Evolutionary conservation across 2,888 invertebrate species (phyloP).

Genomic region (Barypeithes pellucidus): DNA sequence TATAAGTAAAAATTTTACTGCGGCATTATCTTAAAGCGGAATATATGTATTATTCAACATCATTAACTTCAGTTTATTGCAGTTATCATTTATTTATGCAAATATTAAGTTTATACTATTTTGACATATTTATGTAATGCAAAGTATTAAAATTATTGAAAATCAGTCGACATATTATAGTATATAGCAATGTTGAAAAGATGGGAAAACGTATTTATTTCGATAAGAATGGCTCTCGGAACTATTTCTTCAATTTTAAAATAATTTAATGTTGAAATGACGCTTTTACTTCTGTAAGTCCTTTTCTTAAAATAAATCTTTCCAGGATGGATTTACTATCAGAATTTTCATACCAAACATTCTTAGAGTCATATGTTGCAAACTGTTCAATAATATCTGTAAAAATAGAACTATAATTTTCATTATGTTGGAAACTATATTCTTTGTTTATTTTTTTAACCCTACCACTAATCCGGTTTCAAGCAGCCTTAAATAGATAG

Average conservation of each 20-base stretch:
- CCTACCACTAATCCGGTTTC: constrained; percentile 5
- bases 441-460: constrained; percentile 1
- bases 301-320: too few relatives aligned
- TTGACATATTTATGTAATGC: background rate
- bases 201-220: too few relatives aligned
- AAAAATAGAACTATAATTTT: background rate
- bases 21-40: background rate
- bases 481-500: constrained; percentile 36
- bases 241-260: too few relatives aligned
- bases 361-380: too few relatives aligned
- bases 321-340: too few relatives aligned
- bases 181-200: too few relatives aligned
- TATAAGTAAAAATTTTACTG: constrained; percentile 10
- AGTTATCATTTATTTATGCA: constrained; percentile 16
- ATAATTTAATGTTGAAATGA: too few relatives aligned
- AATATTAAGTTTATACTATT: constrained; percentile 12
- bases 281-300: too few relatives aligned
- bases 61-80: background rate
- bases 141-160: constrained; percentile 4
- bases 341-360: too few relatives aligned
- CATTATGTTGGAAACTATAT: background rate
- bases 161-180: background rate
- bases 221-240: too few relatives aligned
- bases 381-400: too few relatives aligned
- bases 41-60: background rate